Conservation (phyloP, 2,797 vertebrate genomes). For the Hybognathus amarus region DNA sequence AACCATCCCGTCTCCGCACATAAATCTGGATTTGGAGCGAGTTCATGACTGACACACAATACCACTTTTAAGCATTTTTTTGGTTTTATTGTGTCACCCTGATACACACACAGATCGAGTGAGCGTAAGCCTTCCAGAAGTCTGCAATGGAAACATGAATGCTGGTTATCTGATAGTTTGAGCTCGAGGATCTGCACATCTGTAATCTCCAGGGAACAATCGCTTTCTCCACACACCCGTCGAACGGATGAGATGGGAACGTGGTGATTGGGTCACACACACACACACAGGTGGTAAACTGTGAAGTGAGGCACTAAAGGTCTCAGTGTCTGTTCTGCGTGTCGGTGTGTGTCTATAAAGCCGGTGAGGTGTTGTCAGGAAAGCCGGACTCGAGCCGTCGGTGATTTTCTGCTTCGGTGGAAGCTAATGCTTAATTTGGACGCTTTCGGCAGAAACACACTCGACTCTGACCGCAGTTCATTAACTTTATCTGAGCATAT, state of each 20-base stretch:
- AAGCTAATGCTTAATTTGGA: slow-evolving; percentile 69
- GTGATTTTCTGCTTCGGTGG: slow-evolving; percentile 76
- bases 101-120: background rate
- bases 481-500: slow-evolving; percentile 41
- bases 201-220: slow-evolving; percentile 46
- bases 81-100: background rate
- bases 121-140: slow-evolving; percentile 19
- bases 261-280: slow-evolving; percentile 4
- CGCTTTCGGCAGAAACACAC: background rate
- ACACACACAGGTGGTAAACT: background rate
- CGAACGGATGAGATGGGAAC: background rate
- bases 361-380: slow-evolving; percentile 75
- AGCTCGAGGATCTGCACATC: slow-evolving; percentile 25
- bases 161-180: slow-evolving; percentile 22
- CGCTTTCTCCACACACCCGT: slow-evolving; percentile 16
- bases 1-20: slow-evolving; percentile 73
- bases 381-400: slow-evolving; percentile 65
- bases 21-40: slow-evolving; percentile 69
- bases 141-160: slow-evolving; percentile 9
- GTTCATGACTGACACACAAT: slow-evolving; percentile 21
- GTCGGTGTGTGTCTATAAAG: slow-evolving; percentile 73
- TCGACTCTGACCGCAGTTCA: slow-evolving; percentile 44
- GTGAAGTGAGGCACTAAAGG: slow-evolving; percentile 29
- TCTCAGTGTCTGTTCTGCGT: background rate
- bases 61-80: background rate